phyloP scores from a whole-genome alignment of 2,888 invertebrate genomes.

The Melinaea menophilus region DNA sequence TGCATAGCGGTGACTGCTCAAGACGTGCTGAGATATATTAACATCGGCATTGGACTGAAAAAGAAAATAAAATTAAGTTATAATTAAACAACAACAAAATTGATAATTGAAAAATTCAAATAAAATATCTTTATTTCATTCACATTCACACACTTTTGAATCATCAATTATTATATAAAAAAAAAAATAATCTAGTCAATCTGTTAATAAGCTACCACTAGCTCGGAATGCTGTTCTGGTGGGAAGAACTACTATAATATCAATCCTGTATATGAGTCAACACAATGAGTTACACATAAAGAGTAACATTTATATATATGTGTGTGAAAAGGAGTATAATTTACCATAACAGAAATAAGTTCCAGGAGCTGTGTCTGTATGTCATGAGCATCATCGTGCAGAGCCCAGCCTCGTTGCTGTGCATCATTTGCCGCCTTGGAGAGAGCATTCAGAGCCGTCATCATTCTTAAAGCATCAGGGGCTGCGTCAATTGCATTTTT shows the following conservation, averaged over 20 bases:
- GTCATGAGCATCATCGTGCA: conserved; percentile 94
- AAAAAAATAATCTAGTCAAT: too few relatives aligned
- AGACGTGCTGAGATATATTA: conserved; percentile 89
- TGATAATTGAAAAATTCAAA: background rate
- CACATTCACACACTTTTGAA: too few relatives aligned
- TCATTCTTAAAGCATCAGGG: conserved; percentile 89
- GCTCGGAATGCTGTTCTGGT: too few relatives aligned
- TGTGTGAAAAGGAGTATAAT: conserved; percentile 8
- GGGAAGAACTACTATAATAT: too few relatives aligned
- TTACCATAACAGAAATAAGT: conserved; percentile 88
- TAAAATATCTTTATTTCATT: background rate
- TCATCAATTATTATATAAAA: too few relatives aligned
- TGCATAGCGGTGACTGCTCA: conserved; percentile 89
- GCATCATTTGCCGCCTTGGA: conserved; percentile 95
- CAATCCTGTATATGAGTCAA: too few relatives aligned
- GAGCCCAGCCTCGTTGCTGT: conserved; percentile 96
- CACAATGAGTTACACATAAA: too few relatives aligned
- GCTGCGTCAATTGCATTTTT: conserved; percentile 87
- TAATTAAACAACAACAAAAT: background rate
- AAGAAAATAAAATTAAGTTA: conserved; percentile 11
- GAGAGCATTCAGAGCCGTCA: conserved; percentile 89
- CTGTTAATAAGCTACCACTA: too few relatives aligned
- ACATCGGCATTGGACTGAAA: conserved; percentile 94
- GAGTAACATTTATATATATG: too few relatives aligned
- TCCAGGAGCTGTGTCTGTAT: conserved; percentile 91